Conservation (phyloP, 2,888 invertebrate genomes). For the Heteropelma amictum region DNA sequence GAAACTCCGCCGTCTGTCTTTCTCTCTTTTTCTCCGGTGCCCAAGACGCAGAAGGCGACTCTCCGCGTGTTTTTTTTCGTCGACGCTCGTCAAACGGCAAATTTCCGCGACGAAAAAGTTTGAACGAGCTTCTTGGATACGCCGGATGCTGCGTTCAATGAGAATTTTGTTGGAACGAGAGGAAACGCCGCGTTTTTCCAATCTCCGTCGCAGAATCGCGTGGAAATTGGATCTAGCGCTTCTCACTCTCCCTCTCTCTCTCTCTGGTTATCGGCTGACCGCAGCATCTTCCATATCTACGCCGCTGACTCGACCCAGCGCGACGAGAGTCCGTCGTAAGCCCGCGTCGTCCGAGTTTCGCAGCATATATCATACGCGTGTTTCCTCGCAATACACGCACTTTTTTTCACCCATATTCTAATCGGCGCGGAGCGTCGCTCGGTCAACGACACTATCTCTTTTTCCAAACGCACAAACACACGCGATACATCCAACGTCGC, state of each 20-base stretch:
- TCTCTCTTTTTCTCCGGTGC: background rate
- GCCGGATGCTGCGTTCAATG: no score
- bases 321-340: no score
- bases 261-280: conserved; percentile 7
- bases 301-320: no score
- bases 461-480: background rate
- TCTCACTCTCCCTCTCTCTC: conserved; percentile 13
- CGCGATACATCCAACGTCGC: background rate
- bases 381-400: conserved; percentile 15
- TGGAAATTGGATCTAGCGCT: conserved; percentile 38
- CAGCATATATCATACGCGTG: no score
- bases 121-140: no score
- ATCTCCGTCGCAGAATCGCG: conserved; percentile 23
- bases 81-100: background rate
- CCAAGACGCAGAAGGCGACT: no score
- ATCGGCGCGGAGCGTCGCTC: background rate
- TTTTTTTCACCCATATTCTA: background rate
- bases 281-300: conserved; percentile 3
- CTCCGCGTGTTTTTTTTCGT: background rate
- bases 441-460: conserved; percentile 21
- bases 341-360: no score
- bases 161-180: no score
- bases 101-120: no score
- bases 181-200: no score
- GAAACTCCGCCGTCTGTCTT: background rate